These are phyloP conservation scores for Astur gentilis DNA, from an alignment of 2,113 vertebrate species.

Conservation along the genomic window DNA sequence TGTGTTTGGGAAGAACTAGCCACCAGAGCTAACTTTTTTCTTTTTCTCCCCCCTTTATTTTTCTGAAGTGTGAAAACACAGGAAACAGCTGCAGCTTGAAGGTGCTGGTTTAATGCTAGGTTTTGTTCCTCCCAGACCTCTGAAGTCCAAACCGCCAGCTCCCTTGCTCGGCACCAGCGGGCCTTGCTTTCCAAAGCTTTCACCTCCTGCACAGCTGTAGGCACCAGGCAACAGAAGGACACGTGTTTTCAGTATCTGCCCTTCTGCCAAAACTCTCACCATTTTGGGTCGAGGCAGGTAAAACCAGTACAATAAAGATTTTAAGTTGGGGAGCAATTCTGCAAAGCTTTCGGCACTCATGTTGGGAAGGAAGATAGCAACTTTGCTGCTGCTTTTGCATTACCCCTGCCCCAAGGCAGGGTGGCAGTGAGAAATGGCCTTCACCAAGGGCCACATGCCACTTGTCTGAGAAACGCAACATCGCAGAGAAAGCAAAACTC, in stretches of 20 bases:
- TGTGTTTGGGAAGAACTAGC: neutral
- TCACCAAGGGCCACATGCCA: neutral
- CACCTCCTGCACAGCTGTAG: neutral
- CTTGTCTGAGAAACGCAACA: neutral
- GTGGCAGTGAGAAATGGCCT: neutral
- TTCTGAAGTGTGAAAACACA: neutral
- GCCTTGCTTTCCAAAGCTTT: neutral
- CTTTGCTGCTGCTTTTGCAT: neutral
- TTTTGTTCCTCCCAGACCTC: neutral
- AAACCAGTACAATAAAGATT: neutral
- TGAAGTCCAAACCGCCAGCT: neutral
- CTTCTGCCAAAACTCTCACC: neutral
- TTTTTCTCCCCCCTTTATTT: neutral
- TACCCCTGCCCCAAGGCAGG: neutral
- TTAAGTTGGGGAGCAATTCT: neutral
- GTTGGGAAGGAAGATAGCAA: neutral
- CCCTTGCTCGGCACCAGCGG: accelerated
- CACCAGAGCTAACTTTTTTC: neutral
- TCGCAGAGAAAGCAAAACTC: neutral
- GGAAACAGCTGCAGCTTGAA: neutral
- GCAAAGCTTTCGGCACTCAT: neutral
- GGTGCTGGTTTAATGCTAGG: neutral
- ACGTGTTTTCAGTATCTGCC: accelerated
- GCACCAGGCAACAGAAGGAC: neutral
- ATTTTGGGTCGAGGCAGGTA: neutral